These are phyloP conservation scores for Clarias macrocephalus DNA, from an alignment of 2,113 vertebrate genomes.

Conservation along the genomic window DNA sequence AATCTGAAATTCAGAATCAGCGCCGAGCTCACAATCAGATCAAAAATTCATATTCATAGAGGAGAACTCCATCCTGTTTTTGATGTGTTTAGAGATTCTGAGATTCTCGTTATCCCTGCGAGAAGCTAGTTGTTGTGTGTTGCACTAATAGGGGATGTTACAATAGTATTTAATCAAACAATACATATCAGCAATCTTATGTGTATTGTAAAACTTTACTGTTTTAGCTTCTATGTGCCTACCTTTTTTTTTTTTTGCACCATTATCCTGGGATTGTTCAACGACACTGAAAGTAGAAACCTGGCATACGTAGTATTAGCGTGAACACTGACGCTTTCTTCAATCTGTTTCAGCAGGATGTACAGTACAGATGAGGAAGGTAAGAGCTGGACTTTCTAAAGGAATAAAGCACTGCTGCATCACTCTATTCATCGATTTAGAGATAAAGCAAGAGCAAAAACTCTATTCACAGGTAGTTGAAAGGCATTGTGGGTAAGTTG, in stretches of 20 bases:
- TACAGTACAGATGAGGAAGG: neutral
- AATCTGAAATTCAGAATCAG: slow-evolving; percentile 9
- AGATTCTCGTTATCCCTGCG: neutral
- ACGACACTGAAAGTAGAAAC: too few relatives aligned
- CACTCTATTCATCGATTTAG: neutral
- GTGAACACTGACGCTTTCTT: neutral
- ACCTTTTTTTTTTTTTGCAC: neutral
- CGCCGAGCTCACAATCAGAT: neutral
- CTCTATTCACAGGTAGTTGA: neutral
- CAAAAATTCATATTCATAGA: neutral
- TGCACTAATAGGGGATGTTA: neutral
- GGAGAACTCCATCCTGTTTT: neutral
- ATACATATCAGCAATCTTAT: neutral
- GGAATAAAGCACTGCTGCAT: neutral
- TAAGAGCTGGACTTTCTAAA: neutral
- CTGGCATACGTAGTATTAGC: too few relatives aligned
- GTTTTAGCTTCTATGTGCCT: neutral
- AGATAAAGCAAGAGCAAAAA: neutral
- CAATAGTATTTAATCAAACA: neutral
- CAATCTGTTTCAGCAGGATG: neutral
- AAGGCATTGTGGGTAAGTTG: neutral
- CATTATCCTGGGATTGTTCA: neutral
- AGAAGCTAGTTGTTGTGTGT: neutral
- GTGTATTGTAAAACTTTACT: neutral
- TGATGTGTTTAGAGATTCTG: neutral